Evolutionary conservation across 92 coral and sea anemone species (phyloP), one percentile per base, ranked within the genome.

Genomic region (Siderastrea siderea): DNA sequence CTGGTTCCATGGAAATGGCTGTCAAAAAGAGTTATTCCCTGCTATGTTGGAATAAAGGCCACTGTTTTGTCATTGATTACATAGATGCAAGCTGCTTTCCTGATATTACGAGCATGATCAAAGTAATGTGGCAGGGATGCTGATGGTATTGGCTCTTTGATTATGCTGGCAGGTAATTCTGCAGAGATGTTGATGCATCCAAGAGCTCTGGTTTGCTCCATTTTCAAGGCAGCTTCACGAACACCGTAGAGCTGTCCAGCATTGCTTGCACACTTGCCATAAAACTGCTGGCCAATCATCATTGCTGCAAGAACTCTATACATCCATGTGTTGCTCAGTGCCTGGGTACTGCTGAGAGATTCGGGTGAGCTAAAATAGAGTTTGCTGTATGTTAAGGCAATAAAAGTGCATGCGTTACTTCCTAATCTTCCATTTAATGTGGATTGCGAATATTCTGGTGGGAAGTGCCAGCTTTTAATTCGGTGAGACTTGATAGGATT

Each of bases 1-100:
- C 77, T 86, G 47, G 79, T 50, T 15, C 71, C 84, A 68, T 86
- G 84, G 75, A 52, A 68, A 15, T 86, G 84, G 43, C 89, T 86
- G 84, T 86, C 89, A 9, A 77, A 52, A 53, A 85, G 52, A 15
- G 74, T 46, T 17, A 86, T 74, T 53, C 81, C 76, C 19, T 77
- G 65, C 61, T 66, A 70, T 5, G 80, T 68, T 9, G 83, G 89
- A 44, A 86, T 86, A 49, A 86, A 77, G 6, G 84, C 84, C 80
- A 86, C 89, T 9, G 69, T 85, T 47, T 67, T 77, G 50, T 68
- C 77, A 15, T 67, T 68, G 17, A 77, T 49, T 17, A 76, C 67
- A 38, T 57, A 85, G 48, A 85, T 38, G 68, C 83, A 68, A 47
- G 77, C 84, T 3, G 84, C 76, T 26, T 26, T 26, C 0, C 26